phyloP scores from a whole-genome alignment of 2,797 vertebrate species.

The Salmo trutta region DNA sequence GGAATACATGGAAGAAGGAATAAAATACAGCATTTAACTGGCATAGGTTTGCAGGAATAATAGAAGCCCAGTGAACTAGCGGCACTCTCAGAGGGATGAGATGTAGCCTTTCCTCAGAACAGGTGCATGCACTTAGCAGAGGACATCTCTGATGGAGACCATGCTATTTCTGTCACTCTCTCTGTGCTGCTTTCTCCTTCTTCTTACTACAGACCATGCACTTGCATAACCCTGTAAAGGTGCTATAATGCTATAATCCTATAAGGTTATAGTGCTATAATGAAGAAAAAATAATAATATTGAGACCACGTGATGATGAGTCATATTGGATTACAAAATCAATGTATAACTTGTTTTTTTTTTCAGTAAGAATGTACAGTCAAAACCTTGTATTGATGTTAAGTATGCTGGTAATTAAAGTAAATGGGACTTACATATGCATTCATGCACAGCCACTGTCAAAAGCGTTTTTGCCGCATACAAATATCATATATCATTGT shows the following conservation, averaged over 20 bases:
- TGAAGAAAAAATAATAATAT: too few relatives aligned
- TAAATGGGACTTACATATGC: constrained; percentile 63
- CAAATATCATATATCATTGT: constrained; percentile 70
- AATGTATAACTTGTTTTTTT: too few relatives aligned
- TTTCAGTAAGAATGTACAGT: constrained; percentile 10
- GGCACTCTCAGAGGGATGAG: constrained; percentile 36
- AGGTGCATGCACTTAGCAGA: constrained; percentile 56
- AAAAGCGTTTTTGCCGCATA: constrained; percentile 59
- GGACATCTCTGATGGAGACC: constrained; percentile 18
- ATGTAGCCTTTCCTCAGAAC: constrained; percentile 47
- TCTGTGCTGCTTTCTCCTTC: constrained; percentile 12
- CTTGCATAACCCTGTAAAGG: background rate
- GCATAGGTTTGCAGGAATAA: constrained; percentile 8
- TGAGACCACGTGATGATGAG: background rate
- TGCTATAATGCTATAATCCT: background rate
- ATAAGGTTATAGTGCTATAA: background rate
- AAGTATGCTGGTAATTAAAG: constrained; percentile 45
- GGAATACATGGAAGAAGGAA: background rate
- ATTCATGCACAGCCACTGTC: constrained; percentile 65
- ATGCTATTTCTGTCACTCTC: constrained; percentile 30
- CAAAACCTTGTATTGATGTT: constrained; percentile 39
- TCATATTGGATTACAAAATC: background rate
- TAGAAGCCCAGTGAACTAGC: constrained; percentile 30
- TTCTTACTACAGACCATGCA: background rate
- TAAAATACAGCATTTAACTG: background rate